Evolutionary conservation across 2,113 vertebrate genomes (phyloP), one percentile per base, ranked within the genome.

Genomic region (Urocolius indicus): DNA sequence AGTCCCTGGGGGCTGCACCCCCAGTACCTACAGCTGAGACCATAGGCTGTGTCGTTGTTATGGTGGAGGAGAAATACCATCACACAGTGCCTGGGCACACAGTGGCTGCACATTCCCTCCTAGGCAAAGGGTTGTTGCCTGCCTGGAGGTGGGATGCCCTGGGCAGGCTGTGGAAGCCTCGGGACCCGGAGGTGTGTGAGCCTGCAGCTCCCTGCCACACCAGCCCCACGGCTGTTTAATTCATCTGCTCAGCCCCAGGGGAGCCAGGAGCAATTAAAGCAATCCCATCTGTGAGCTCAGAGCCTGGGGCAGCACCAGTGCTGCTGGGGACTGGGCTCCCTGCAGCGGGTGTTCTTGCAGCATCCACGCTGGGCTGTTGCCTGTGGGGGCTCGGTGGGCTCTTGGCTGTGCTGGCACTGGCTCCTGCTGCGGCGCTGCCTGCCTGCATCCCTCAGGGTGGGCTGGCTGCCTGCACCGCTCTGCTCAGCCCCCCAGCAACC

Each of bases 291-390:
- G 57, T 11, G 36, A 41, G 29, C 8, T 96, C 71, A 26, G 1
- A 10, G 48, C 9, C 38, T 10, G 38, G 38, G 38, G 38, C 38
- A 41, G 38, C 38, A 41, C 38, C 38, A 41, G 38, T 41, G 38
- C 38, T 41, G 38, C 38, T 3, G 3, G 30, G 48, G 75, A 58
- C 17, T 62, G 72, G 76, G 57, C n/a, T 89, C 48, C 57, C 46
- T 3, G 2, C 0, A 0, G 55, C 0, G 1, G 10, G 6, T 66
- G 34, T 82, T 46, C 61, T 2, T 12, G 5, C 46, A 54, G 72
- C 43, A 83, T 32, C 52, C 66, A 29, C 2, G 1, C 57, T 38
- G 55, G 45, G 29, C 22, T 65, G 0, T 0, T 93, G 57, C 30
- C 57, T 2, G 1, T 2, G 11, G 67, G 71, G 59, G 24, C 43